Percentiles rank a stretch among this genome's conserved stretches.
Evolutionary conservation across 2,797 vertebrate genomes (phyloP).

Genomic region (Calcarius lapponicus): DNA sequence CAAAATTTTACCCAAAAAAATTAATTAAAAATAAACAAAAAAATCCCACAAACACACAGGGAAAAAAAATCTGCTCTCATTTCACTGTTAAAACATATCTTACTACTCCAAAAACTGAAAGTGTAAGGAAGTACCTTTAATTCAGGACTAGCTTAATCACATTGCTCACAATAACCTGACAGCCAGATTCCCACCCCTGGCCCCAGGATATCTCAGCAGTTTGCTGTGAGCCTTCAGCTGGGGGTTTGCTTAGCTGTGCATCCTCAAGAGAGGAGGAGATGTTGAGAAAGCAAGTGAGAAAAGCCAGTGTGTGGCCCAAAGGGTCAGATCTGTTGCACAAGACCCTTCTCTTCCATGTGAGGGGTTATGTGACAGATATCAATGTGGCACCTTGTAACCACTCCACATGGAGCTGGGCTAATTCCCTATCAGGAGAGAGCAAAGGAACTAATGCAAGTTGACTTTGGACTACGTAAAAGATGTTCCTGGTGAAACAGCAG

Average conservation of each 20-base stretch:
- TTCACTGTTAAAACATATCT: neutral
- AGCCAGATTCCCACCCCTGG: neutral
- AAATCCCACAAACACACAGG: neutral
- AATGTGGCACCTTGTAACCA: neutral
- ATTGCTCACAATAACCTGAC: neutral
- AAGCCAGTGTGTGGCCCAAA: neutral
- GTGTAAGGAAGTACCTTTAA: neutral
- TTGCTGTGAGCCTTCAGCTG: neutral
- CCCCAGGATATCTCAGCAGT: neutral
- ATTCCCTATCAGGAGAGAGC: neutral
- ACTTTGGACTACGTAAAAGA: neutral
- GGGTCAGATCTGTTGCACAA: neutral
- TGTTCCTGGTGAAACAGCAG: neutral
- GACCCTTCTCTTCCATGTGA: neutral
- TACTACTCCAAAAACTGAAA: neutral
- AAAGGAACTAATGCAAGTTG: neutral
- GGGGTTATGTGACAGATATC: neutral
- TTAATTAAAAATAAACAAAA: neutral
- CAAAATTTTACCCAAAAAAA: neutral
- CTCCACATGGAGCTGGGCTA: neutral
- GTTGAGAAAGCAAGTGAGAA: neutral
- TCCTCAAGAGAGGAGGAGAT: neutral
- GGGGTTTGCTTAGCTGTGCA: neutral
- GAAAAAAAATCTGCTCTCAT: rapidly evolving
- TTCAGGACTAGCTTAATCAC: neutral